Evolutionary conservation across 2,113 vertebrate species (phyloP).

Genomic region (Corvus cornix): DNA sequence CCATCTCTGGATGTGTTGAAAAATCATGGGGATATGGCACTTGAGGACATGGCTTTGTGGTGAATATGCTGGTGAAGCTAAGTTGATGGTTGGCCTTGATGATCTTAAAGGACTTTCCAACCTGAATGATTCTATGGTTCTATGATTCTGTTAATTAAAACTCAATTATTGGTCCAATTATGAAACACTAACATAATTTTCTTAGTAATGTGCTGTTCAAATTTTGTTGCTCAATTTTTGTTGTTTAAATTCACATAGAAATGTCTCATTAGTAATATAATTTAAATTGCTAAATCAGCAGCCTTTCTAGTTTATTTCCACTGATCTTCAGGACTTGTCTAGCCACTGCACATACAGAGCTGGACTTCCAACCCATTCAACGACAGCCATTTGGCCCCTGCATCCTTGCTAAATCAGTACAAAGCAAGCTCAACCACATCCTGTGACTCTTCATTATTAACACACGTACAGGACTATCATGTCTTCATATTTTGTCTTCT

Average conservation of each 20-base stretch:
- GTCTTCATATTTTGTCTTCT: background rate
- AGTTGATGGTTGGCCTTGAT: background rate
- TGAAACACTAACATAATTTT: background rate
- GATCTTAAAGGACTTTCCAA: background rate
- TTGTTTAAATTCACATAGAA: background rate
- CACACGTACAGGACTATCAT: background rate
- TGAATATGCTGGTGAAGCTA: background rate
- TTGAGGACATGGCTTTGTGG: background rate
- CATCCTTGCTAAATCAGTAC: background rate
- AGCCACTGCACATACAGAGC: accelerated
- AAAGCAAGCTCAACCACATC: accelerated
- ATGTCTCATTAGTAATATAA: background rate
- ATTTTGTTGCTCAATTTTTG: background rate
- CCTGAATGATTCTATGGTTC: background rate
- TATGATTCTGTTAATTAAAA: background rate
- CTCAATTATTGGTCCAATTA: background rate
- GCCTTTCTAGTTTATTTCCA: background rate
- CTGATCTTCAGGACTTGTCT: background rate
- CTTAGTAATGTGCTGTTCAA: background rate
- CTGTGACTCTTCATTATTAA: background rate
- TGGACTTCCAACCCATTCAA: background rate
- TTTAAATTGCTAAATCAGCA: background rate
- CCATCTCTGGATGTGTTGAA: background rate
- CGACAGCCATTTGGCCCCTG: background rate
- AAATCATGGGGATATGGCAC: background rate